A percentile compares a stretch with the other conserved stretches of the same genome.
Conservation (phyloP, 2,797 vertebrate species). For the Micropoecilia bifurca region DNA sequence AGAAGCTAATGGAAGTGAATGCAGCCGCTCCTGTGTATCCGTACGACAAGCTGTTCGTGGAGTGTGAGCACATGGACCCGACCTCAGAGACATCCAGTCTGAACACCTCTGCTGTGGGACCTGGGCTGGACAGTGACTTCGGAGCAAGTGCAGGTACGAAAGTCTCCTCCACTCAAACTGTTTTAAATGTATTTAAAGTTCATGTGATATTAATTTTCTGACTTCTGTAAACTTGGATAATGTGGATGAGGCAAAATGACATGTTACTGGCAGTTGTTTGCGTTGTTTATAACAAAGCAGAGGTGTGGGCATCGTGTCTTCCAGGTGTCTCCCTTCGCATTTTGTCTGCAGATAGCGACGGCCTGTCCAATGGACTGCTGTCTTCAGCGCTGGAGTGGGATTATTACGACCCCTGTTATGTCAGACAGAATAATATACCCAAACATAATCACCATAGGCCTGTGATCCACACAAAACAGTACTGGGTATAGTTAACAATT, state of each 20-base stretch:
- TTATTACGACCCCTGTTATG: constrained; percentile 86
- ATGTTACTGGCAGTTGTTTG: neutral
- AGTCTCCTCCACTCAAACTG: neutral
- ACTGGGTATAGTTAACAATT: constrained; percentile 78
- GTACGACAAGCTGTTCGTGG: constrained; percentile 63
- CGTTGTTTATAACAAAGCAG: neutral
- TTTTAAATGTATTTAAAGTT: neutral
- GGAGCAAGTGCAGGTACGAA: constrained; percentile 85
- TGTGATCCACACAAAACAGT: constrained; percentile 81
- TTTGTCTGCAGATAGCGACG: constrained; percentile 85
- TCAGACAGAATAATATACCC: constrained; percentile 81
- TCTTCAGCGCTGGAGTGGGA: constrained; percentile 80
- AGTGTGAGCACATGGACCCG: constrained; percentile 67
- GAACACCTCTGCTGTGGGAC: constrained; percentile 70
- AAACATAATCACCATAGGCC: constrained; percentile 75
- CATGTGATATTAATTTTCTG: neutral
- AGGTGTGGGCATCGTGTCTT: constrained; percentile 15
- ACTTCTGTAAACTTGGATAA: neutral
- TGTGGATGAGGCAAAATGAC: neutral
- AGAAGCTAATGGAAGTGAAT: constrained; percentile 57
- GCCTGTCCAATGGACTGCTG: constrained; percentile 67
- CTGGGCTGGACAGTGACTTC: constrained; percentile 88
- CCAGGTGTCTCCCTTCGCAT: constrained; percentile 86
- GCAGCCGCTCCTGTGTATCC: constrained; percentile 41
- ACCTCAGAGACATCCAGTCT: constrained; percentile 59